Base-by-base conservation (phyloP, 2,113 vertebrate genomes). In the Epinephelus lanceolatus region DNA sequence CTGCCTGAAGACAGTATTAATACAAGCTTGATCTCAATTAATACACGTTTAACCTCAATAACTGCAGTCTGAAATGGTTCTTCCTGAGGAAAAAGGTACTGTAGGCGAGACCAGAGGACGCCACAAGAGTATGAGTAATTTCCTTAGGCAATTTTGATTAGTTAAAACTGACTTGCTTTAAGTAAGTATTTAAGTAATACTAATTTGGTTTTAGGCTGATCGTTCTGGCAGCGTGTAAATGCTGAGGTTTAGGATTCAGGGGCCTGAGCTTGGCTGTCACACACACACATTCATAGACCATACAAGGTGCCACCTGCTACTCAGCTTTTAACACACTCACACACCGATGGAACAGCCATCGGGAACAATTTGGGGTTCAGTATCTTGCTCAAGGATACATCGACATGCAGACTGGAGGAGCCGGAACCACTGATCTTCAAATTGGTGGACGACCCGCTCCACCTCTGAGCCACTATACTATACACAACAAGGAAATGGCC, bases 41-140 rank as follows among this genome's bases (percentile, higher is more conserved):
- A 79, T 57, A 19, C 61, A 77, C 4, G 13, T 15, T 78, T 89
- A 83, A 77, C 33, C 72, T 70, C 21, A 65, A 45, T 71, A 60
- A 69, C 3, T 76, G 27, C 15, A 18, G 47, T 70, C n/a, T 68
- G 33, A 78, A 81, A 33, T 27, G 25, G 5, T 57, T 69, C 5
- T 30, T 70, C 19, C 23, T 8, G 6, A 42, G 23, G 19, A 66
- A 25, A 80, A 67, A 14, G 15, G 7, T 5, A 51, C 19, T 47
- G 55, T 30, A 40, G 25, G 51, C 18, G 6, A 71, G 23, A 60
- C 15, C 21, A 56, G 18, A 11, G 13, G 33, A 59, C 15, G 62
- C 14, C 23, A 40, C 25, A 69, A 25, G 21, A 71, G 40, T 53
- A 51, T 9, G n/a, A 19, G 12, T 21, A 11, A 8, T 80, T 60